Evolutionary conservation across 2,888 invertebrate species (phyloP).

Genomic region (Blera fallax): DNA sequence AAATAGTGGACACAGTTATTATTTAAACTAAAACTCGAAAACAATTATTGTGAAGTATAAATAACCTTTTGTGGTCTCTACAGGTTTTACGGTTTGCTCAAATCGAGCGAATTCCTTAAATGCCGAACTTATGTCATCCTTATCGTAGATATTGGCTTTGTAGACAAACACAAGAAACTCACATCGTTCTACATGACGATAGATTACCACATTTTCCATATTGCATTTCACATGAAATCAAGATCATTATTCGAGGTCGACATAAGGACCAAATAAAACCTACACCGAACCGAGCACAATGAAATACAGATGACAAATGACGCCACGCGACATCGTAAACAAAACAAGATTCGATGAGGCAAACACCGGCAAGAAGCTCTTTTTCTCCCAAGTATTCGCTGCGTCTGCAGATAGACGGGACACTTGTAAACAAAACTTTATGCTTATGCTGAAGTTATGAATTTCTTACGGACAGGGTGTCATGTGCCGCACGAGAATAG

Average conservation of each 20-base stretch:
- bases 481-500: not conserved
- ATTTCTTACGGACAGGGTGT: not conserved
- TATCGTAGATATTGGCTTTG: constrained; percentile 28
- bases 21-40: not conserved
- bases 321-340: not conserved
- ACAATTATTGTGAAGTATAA: not conserved
- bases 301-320: constrained; percentile 10
- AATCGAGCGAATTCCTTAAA: constrained; percentile 72
- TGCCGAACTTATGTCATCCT: constrained; percentile 30
- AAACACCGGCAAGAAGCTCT: not conserved
- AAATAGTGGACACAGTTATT: constrained; percentile 44
- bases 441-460: not conserved
- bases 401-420: not conserved
- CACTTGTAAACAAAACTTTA: not conserved
- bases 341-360: not conserved
- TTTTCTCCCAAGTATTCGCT: not conserved
- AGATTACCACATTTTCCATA: constrained; percentile 78
- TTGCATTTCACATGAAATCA: not conserved
- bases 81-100: constrained; percentile 66
- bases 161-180: constrained; percentile 55
- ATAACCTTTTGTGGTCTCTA: not conserved
- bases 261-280: not conserved
- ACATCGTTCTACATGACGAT: constrained; percentile 72
- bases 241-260: not conserved
- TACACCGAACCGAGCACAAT: not conserved